These are phyloP conservation scores for Bombus terrestris DNA, from an alignment of 1,140 invertebrate genomes.

Conservation along the genomic window DNA sequence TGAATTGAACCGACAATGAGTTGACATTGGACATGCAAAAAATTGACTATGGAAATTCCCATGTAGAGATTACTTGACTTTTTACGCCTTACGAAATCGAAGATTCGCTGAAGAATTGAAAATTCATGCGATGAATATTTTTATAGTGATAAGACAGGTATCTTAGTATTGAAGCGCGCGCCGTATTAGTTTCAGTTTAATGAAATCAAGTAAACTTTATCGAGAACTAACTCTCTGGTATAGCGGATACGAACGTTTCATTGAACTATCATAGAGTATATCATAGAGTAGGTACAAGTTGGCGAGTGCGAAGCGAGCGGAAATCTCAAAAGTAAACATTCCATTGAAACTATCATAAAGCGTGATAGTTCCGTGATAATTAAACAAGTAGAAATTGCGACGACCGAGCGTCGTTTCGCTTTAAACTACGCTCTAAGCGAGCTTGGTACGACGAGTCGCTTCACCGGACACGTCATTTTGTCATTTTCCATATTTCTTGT, in stretches of 20 bases:
- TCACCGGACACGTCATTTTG: not conserved
- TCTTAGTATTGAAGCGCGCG: too few species aligned
- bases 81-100: too few species aligned
- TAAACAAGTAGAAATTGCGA: not conserved
- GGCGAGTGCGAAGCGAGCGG: not conserved
- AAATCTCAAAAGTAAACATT: not conserved
- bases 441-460: not conserved
- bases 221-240: not conserved
- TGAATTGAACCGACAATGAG: too few species aligned
- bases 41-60: too few species aligned
- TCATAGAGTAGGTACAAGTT: not conserved
- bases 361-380: not conserved
- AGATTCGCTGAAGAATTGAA: too few species aligned
- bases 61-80: too few species aligned
- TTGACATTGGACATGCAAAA: too few species aligned
- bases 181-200: not conserved
- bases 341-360: not conserved
- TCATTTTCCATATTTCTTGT: too few species aligned
- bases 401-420: not conserved
- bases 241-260: not conserved
- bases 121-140: too few species aligned
- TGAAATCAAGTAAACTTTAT: not conserved
- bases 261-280: not conserved
- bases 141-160: too few species aligned
- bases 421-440: not conserved